A percentile compares a stretch with the other conserved stretches of the same genome.
Conservation (phyloP, 2,888 invertebrate genomes). For the Limnephilus lunatus region DNA sequence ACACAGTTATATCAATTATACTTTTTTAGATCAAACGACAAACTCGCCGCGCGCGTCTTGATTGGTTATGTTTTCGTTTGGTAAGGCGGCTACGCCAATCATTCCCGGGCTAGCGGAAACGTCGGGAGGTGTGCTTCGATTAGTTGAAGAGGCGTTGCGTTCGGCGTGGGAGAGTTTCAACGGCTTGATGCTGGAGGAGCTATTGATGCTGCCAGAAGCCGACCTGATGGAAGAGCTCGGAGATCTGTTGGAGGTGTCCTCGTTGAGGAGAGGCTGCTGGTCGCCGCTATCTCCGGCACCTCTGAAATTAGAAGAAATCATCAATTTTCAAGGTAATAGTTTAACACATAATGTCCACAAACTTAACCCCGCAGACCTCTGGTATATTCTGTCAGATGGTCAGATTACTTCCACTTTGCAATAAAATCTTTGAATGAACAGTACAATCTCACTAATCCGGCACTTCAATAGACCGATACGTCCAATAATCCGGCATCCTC, state of each 20-base stretch:
- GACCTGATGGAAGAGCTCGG: constrained; percentile 22
- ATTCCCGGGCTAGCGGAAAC: constrained; percentile 67
- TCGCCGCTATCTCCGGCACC: background rate
- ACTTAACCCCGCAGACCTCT: too few species aligned
- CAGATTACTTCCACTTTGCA: too few species aligned
- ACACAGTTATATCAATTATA: background rate
- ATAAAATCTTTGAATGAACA: too few species aligned
- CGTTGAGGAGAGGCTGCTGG: constrained; percentile 25
- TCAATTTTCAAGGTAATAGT: background rate
- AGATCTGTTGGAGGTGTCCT: background rate
- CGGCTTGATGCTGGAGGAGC: background rate
- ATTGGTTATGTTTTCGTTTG: constrained; percentile 62
- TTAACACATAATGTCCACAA: too few species aligned
- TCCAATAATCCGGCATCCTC: too few species aligned
- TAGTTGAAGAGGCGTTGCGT: background rate
- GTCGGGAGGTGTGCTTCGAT: background rate
- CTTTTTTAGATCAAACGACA: constrained; percentile 18
- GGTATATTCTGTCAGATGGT: too few species aligned
- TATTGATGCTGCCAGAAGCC: background rate
- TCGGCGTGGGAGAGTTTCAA: background rate
- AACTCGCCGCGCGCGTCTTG: constrained; percentile 23
- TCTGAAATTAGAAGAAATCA: background rate
- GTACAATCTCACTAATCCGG: too few species aligned
- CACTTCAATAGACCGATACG: too few species aligned
- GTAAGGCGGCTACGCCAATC: constrained; percentile 72